phyloP scores from a whole-genome alignment of 2,113 vertebrate species.

The Vanacampus margaritifer region DNA sequence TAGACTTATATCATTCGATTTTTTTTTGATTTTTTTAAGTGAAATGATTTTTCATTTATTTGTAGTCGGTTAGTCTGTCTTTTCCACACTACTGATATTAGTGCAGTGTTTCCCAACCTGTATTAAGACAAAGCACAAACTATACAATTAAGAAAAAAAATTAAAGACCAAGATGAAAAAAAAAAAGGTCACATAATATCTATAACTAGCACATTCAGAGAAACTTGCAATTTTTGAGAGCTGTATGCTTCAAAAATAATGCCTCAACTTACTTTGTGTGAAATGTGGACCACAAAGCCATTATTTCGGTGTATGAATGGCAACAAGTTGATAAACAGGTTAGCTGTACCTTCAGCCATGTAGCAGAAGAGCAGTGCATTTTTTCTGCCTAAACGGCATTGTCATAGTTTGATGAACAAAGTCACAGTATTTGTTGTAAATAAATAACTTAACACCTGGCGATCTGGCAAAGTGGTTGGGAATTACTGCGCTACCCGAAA shows the following conservation, averaged over 20 bases:
- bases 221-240: too few species aligned
- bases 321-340: too few species aligned
- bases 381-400: neutral
- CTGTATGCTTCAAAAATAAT: too few species aligned
- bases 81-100: neutral
- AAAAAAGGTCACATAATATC: neutral
- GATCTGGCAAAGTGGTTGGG: constrained; percentile 7
- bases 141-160: neutral
- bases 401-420: neutral
- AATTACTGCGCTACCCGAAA: constrained; percentile 9
- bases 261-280: too few species aligned
- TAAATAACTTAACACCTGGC: neutral
- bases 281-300: too few species aligned
- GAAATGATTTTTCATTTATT: neutral
- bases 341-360: too few species aligned
- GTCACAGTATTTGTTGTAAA: neutral
- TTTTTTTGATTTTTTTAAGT: neutral
- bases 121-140: neutral
- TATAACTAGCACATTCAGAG: too few species aligned
- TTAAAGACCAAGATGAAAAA: neutral
- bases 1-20: neutral
- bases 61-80: neutral
- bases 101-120: neutral
- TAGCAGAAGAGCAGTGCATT: neutral
- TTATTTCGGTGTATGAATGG: too few species aligned